Conservation (phyloP, 2,113 vertebrate species). For the Marmota monax region DNA sequence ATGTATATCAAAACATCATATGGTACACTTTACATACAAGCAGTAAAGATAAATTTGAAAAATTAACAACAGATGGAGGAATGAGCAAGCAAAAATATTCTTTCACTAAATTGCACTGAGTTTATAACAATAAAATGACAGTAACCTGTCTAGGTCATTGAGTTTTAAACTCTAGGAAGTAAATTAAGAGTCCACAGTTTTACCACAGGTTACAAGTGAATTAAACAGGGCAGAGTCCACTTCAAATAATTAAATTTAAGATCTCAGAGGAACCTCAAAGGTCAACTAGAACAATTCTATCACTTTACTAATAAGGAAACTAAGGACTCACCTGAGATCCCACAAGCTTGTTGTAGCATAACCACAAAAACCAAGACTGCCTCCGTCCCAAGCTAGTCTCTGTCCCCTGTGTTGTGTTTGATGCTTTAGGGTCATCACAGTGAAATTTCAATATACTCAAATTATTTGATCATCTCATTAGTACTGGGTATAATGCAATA, state of each 20-base stretch:
- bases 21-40: not conserved
- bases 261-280: not conserved
- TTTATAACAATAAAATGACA: not conserved
- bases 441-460: not conserved
- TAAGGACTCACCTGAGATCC: not conserved
- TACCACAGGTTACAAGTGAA: not conserved
- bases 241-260: conserved; percentile 29
- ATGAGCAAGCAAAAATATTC: conserved; percentile 12
- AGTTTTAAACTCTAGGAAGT: not conserved
- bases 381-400: not conserved
- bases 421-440: not conserved
- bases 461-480: not conserved
- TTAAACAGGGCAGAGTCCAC: not conserved
- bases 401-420: not conserved
- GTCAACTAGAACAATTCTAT: not conserved
- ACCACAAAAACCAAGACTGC: not conserved
- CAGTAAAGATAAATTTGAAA: not conserved
- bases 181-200: no score
- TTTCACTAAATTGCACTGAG: not conserved
- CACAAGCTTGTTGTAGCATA: not conserved
- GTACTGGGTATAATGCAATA: not conserved
- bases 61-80: not conserved
- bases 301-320: not conserved
- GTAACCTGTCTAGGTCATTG: not conserved
- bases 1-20: not conserved